A percentile compares a stretch with the other conserved stretches of the same genome.
Evolutionary conservation across 2,113 vertebrate genomes (phyloP).

Genomic region (Crotalus tigris): DNA sequence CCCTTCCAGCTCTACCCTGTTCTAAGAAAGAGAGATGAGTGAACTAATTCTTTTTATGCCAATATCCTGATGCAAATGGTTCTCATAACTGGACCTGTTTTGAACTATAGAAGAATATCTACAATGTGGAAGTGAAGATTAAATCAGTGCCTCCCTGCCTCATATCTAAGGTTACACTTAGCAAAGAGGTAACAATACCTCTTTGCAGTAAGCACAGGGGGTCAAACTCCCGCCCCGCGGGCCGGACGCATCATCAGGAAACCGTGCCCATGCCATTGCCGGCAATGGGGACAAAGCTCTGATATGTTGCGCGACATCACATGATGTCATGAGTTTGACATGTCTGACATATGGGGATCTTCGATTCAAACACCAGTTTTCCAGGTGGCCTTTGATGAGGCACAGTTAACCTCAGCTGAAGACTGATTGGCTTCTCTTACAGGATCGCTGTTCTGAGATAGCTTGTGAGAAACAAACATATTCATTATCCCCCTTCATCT

Average conservation of each 20-base stretch:
- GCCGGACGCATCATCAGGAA: too few relatives aligned
- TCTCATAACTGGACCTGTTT: neutral
- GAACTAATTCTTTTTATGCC: neutral
- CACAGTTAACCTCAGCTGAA: neutral
- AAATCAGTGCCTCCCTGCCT: neutral
- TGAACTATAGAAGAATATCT: neutral
- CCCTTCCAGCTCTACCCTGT: too few relatives aligned
- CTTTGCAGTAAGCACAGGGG: neutral
- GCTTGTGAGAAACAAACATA: neutral
- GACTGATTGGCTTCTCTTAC: neutral
- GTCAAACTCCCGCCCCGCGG: too few relatives aligned
- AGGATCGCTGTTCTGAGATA: neutral
- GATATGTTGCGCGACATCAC: too few relatives aligned
- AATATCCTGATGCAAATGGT: neutral
- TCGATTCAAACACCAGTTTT: neutral
- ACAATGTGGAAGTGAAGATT: neutral
- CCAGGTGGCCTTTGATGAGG: neutral
- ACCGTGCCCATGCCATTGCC: too few relatives aligned
- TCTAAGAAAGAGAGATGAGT: neutral
- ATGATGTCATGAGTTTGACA: too few relatives aligned
- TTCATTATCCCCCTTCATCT: neutral
- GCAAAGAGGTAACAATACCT: too few relatives aligned
- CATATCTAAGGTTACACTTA: neutral
- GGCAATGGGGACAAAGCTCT: too few relatives aligned
- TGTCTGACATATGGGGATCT: too few relatives aligned